Base-by-base conservation (phyloP, 2,888 invertebrate species). In the Psylliodes chrysocephalus region DNA sequence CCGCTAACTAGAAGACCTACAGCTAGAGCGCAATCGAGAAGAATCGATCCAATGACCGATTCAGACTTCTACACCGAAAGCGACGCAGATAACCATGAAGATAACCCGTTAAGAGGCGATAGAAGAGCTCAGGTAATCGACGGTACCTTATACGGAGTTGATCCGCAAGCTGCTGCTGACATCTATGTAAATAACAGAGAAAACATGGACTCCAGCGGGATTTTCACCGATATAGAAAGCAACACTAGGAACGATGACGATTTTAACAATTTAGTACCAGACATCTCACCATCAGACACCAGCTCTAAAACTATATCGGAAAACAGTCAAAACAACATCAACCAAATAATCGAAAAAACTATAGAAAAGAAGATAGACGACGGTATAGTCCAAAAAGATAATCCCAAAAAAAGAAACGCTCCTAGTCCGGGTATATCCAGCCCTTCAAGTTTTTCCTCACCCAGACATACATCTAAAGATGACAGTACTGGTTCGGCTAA, bases 21-120 rank as follows among this genome's bases (percentile, higher is more conserved):
- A 22, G 79, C 78, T 71, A 85, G 86, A 72, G 84, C 82, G 15
- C 85, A 86, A 64, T 85, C 85, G 84, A 84, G 91, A 72, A 85
- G 92, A 68, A 89, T 90, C 70, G 92, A 94, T 81, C 92, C 93
- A 1, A 93, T 94, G 93, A 94, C 94, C 0, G 95, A 95, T 82
- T 95, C 94, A 0, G 95, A 94, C 82, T 94, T 94, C 82, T 94
- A 93, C 78, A 94, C 94, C 4, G 94, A 94, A 83, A 93, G 93
- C 76, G 95, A 94, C 81, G 93, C 94, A 1, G 94, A 95, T 81
- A 92, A 91, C 53, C 90, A 93, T 79, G 91, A 92, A 72, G 91
- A 91, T 63, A 86, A 87, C 61, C 88, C 89, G 75, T 85, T 88
- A 54, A 86, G 90, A 63, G 85, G 86, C 25, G 92, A 93, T 54